Evolutionary conservation across 2,888 invertebrate species (phyloP).

Genomic region (Eupithecia exiguata): DNA sequence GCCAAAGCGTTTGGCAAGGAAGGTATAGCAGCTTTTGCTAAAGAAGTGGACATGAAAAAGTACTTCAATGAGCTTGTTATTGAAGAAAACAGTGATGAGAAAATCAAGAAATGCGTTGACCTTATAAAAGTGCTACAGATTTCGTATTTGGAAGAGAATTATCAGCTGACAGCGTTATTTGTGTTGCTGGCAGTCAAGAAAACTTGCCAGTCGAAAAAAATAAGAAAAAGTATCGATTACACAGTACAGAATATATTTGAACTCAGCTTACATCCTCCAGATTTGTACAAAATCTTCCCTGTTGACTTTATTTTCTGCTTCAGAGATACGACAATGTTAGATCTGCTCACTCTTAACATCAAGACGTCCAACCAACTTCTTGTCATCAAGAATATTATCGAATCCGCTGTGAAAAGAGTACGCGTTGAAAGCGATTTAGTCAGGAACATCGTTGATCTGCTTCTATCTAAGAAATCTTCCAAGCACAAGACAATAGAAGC

Average conservation of each 20-base stretch:
- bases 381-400: constrained; percentile 65
- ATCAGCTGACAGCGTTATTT: constrained; percentile 70
- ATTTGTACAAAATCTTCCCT: constrained; percentile 73
- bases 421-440: constrained; percentile 69
- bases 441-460: constrained; percentile 66
- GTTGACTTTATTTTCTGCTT: constrained; percentile 69
- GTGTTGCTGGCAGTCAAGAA: constrained; percentile 69
- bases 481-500: constrained; percentile 58
- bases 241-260: constrained; percentile 69
- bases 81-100: constrained; percentile 52
- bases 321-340: constrained; percentile 58
- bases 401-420: constrained; percentile 73
- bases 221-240: constrained; percentile 61
- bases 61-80: constrained; percentile 56
- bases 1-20: constrained; percentile 64
- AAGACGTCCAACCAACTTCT: constrained; percentile 65
- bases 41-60: constrained; percentile 55
- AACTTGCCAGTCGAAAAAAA: constrained; percentile 64
- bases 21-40: constrained; percentile 58
- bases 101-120: constrained; percentile 58
- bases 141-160: constrained; percentile 71
- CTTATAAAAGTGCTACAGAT: constrained; percentile 66
- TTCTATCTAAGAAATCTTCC: constrained; percentile 59
- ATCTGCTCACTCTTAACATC: constrained; percentile 67
- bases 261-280: constrained; percentile 69